Evolutionary conservation across 2,113 vertebrate genomes (phyloP), one percentile per base, ranked within the genome.

Genomic region (Turdus rufiventris): DNA sequence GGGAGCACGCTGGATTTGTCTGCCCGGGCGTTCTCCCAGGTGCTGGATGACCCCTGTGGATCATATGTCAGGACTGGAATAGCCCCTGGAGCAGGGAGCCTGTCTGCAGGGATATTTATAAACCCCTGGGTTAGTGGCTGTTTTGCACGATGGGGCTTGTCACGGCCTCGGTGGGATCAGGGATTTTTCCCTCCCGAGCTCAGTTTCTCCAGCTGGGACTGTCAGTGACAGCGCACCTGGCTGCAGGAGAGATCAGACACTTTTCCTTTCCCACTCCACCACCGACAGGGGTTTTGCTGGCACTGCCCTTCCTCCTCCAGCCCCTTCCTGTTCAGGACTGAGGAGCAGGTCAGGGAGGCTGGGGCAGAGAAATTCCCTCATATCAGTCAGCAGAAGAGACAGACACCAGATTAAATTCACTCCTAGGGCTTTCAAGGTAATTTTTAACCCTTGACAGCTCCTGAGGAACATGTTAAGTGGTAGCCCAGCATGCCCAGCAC

Each of bases 41-140:
- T 93, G 91, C 94, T 94, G 57, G 81, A 89, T 96, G 97, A 96
- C 84, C 65, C 5, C 23, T 2, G 13, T 36, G 95, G 96, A 97
- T 98, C 85, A 4, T 75, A 85, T 98, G 95, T 97, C 97, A 88
- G 36, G 93, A 94, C 96, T 92, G 93, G 97, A 98, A 98, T 98
- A 98, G 95, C 94, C 97, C 84, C 62, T 3, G 31, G 80, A 33
- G 57, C 80, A 76, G n/a, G 34, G 38, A 85, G 77, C 58, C 45
- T 34, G 40, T 60, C 58, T 45, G 12, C 56, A 43, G 57, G 74
- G 70, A 23, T 50, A 91, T 94, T 90, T 86, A 86, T 91, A 95
- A 91, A 51, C 53, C 25, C 45, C 14, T 5, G 42, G 20, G 4
- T 24, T 28, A 24, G 56, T 10, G 86, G 54, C 54, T 83, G 77